These are phyloP conservation scores for Rachycentron canadum DNA, from an alignment of 2,797 vertebrate species.

Conservation along the genomic window DNA sequence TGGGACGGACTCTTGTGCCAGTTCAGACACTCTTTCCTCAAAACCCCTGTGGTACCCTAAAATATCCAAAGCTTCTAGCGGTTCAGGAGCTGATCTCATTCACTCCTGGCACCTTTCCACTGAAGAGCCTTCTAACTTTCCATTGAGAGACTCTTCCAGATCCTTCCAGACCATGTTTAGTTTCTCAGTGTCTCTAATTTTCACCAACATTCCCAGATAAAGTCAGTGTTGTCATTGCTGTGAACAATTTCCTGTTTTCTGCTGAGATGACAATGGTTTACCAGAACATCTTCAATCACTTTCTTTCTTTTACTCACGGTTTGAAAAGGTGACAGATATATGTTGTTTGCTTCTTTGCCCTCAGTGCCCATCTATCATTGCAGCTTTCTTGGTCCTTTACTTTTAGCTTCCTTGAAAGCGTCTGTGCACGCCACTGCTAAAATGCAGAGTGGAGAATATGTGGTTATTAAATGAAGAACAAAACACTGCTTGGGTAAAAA, in stretches of 20 bases:
- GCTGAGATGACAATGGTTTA: neutral
- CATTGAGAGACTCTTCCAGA: slow-evolving; percentile 7
- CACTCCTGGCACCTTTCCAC: slow-evolving; percentile 25
- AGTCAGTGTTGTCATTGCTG: neutral
- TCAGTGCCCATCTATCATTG: slow-evolving; percentile 14
- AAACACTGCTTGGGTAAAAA: slow-evolving; percentile 26
- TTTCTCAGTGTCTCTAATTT: neutral
- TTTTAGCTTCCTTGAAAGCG: slow-evolving; percentile 41
- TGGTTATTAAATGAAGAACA: slow-evolving; percentile 28
- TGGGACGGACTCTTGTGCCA: neutral
- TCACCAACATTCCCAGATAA: neutral
- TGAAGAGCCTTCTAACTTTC: slow-evolving; percentile 34
- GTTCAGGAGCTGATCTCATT: slow-evolving; percentile 28
- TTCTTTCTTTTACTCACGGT: neutral
- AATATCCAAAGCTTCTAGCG: neutral
- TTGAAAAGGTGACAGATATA: slow-evolving; percentile 16
- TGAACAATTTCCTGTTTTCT: neutral
- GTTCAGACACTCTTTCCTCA: neutral
- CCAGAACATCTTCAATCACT: neutral
- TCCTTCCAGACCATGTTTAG: slow-evolving; percentile 17
- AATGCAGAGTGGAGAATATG: slow-evolving; percentile 5
- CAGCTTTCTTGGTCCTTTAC: slow-evolving; percentile 16
- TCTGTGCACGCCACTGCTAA: slow-evolving; percentile 36
- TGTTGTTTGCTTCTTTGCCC: slow-evolving; percentile 29
- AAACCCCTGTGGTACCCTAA: neutral